Base-by-base conservation (phyloP, 2,113 vertebrate genomes). In the Indicator indicator region DNA sequence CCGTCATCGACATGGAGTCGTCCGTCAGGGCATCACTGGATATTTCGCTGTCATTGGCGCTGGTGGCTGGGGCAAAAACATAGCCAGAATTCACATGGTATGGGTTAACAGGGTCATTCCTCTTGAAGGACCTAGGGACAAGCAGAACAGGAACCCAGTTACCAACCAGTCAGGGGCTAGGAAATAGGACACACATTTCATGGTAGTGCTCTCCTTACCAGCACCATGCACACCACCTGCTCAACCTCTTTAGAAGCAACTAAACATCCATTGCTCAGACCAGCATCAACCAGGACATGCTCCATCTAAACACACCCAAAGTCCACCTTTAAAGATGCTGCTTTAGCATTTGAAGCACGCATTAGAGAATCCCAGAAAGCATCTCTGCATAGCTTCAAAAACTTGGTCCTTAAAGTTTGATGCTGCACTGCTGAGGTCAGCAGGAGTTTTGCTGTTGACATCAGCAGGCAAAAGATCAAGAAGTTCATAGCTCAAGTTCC, bases 21-120 rank as follows among this genome's bases (percentile, higher is more conserved):
- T 99, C 99, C 0, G 99, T 99, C 98, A 99, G 93, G 10, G 99
- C 99, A 59, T 99, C 99, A 5, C 99, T 99, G 94, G 99, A 99
- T 64, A 99, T 98, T 85, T 99, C 99, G 12, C 99, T 99, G 94
- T 99, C 99, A 2, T 99, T 99, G 44, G 99, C 99, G 27, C 99
- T 99, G 96, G 99, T 98, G 83, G 98, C 98, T 3, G 99, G 99
- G 5, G 99, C 99, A 5, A 99, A 99, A 11, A 98, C 98, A 46
- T 98, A 99, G 91, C 99, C 99, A 1, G 99, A 98, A 77, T 98
- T 98, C 87, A 98, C 97, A 28, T 99, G 99, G 95, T 98, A 99
- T 0, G 98, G 98, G 89, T 97, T 98, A 82, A 98, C 46, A 0
- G 98, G 97, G 32, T 99, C 98, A 2, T 91, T 98, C 94, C 98